Base-by-base conservation (phyloP, 1,140 invertebrate genomes). In the Habropoda laboriosa region DNA sequence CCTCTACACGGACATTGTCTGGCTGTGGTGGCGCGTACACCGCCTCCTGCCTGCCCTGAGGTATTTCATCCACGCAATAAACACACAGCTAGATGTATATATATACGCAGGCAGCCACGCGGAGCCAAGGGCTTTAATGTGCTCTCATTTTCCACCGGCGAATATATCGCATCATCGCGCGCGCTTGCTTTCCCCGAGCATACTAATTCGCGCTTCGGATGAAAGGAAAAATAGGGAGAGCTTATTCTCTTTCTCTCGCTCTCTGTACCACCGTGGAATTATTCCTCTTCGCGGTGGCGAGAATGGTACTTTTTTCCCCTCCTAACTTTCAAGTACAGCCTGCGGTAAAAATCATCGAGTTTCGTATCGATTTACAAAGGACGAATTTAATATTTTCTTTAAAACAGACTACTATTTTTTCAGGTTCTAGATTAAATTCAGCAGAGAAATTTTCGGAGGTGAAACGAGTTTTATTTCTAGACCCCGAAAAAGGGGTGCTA, bases 41-140 rank as follows among this genome's bases (percentile, higher is more conserved):
- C n/a, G 21, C 18, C 24, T n/a, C 40, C 42, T 66, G 35, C 38
- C 81, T 51, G 79, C 79, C 71, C 45, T 16, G 24, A 68, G 84
- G 66, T 77, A 51, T 78, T 75, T 63, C 74, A 67, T 77, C 72
- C 57, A 61, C 38, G 70, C 79, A 70, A 86, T 79, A 85, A 86
- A 86, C 70, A 82, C 70, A 82, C 77, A 30, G 49, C 27, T 30
- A 49, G 27, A 38, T 51, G 32, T 57, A 74, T 51, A 60, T 5
- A n/a, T 35, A 57, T 7, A 6, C 49, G 7, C 42, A 24, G 1
- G 10, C n/a, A 32, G 30, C 18, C 38, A 16, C 51, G 53, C 53
- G 13, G 18, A 76, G 55, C 53, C 30, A 30, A 55, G 47, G 40
- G 38, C 53, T 49, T 77, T 77, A 77, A 77, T 45, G 40, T 55